Base-by-base conservation (phyloP, 2,888 invertebrate species). In the Crossocerus cetratus region DNA sequence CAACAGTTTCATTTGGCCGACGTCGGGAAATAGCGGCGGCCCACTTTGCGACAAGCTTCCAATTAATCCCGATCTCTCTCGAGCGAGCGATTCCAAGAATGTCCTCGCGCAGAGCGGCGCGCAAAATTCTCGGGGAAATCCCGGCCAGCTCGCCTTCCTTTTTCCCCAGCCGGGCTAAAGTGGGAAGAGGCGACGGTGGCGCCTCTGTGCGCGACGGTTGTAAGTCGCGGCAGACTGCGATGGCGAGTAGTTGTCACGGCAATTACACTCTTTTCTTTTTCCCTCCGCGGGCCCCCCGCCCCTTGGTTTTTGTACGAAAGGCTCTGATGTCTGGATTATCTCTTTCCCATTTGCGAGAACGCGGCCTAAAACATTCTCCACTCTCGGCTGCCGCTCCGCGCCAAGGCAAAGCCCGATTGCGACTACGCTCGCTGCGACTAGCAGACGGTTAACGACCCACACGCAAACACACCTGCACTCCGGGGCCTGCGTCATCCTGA, bases 191-290 rank as follows among this genome's bases (percentile, higher is more conserved):
- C 32, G 32, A 32, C 32, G 32, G 8, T 32, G 3, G 32, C 8
- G 32, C 32, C 8, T 32, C 32, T 32, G 8, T 32, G 32, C 32
- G 5, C 32, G 32, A 1, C 8, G 32, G 32, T 32, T 32, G 32
- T 32, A 32, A 32, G 32, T 32, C 32, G 11, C 32, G 32, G 32
- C 32, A 32, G 32, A 8, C 32, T 32, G 32, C 32, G 32, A 32
- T 32, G 32, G 32, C 49, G 49, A 49, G 49, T 49, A 49, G 49
- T 49, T 49, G 49, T 49, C 49, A 49, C 49, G 49, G 49, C 49
- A 49, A 49, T 49, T 49, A 49, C 49, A 16, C 16, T 49, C 49
- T 49, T 49, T 14, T 49, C 49, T 49, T 16, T 49, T 16, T 49
- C 49, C 14, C 49, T 49, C 16, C 8, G 14, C 43, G 43, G 5